Base-by-base conservation (phyloP, 2,888 invertebrate genomes). In the Caenorhabditis macrosperma region DNA sequence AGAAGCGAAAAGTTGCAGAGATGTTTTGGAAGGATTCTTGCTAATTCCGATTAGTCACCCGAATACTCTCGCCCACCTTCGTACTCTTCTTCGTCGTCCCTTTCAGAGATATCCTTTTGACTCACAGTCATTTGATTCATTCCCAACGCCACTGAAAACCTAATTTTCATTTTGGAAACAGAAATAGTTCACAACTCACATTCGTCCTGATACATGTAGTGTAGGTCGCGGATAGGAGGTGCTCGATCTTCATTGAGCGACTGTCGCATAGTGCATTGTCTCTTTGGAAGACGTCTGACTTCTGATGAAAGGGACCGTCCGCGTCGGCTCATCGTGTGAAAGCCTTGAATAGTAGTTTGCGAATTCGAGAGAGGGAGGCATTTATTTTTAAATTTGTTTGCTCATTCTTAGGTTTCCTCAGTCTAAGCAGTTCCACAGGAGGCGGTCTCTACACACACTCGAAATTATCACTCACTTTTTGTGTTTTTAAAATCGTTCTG, bases 391-490 rank as follows among this genome's bases (percentile, higher is more conserved):
- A n/a, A n/a, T n/a, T n/a, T n/a, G n/a, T n/a, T 52, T 64, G 20
- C 15, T 66, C 30, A 26, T 28, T 1, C 9, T 61, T 4, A 12
- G 2, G 67, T 54, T 71, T 61, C 69, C 61, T 61, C 60, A 60
- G 57, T 48, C 38, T 44, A 17, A 35, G 52, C 9, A 52, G 20
- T n/a, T 26, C 10, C 24, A n/a, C 12, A 24, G 50, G 38, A 20
- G 57, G 35, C 28, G 24, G 46, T 26, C 28, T 41, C n/a, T n/a
- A n/a, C n/a, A n/a, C 44, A 35, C 44, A 15, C 17, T 35, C 22
- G 17, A 26, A 66, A 22, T 26, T 1, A 50, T 48, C 9, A 68
- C 72, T 72, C 55, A 63, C 72, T 44, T 54, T 44, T 30, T 20
- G 41, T n/a, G 22, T 20, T 55, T 55, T n/a, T 57, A 55, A 6